A percentile compares a stretch with the other conserved stretches of the same genome.
Evolutionary conservation across 2,797 vertebrate genomes (phyloP).

Genomic region (Toxotes lorentzi): DNA sequence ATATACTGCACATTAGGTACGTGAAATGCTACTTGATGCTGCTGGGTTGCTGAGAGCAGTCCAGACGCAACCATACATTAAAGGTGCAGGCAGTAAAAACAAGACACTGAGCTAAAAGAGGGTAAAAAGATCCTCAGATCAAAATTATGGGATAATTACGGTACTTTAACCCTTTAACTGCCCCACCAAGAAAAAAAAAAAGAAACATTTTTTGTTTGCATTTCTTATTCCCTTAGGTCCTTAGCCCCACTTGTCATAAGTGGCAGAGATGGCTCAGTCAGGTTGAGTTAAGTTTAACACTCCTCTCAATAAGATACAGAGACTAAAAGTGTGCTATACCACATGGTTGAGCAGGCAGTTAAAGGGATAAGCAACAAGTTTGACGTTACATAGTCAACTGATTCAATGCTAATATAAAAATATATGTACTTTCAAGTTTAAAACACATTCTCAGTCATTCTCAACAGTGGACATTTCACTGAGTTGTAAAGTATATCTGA

Average conservation of each 20-base stretch:
- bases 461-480: not conserved
- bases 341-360: too few species aligned
- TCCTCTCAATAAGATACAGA: too few species aligned
- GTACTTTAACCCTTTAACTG: not conserved
- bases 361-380: too few species aligned
- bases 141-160: not conserved
- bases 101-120: not conserved
- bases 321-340: too few species aligned
- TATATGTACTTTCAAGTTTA: constrained; percentile 1
- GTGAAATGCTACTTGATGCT: not conserved
- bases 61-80: not conserved
- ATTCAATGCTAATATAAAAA: not conserved
- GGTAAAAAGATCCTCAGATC: not conserved
- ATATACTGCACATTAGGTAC: not conserved
- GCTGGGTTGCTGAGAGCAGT: not conserved
- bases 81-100: not conserved
- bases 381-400: not conserved
- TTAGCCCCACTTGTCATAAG: too few species aligned
- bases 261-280: too few species aligned
- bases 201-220: not conserved
- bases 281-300: too few species aligned
- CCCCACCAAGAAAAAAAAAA: too few species aligned
- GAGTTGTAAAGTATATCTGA: not conserved
- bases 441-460: not conserved
- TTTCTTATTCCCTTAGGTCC: too few species aligned